Evolutionary conservation across 2,888 invertebrate genomes (phyloP), one percentile per base, ranked within the genome.

Genomic region (Sceliomorpha sp.): DNA sequence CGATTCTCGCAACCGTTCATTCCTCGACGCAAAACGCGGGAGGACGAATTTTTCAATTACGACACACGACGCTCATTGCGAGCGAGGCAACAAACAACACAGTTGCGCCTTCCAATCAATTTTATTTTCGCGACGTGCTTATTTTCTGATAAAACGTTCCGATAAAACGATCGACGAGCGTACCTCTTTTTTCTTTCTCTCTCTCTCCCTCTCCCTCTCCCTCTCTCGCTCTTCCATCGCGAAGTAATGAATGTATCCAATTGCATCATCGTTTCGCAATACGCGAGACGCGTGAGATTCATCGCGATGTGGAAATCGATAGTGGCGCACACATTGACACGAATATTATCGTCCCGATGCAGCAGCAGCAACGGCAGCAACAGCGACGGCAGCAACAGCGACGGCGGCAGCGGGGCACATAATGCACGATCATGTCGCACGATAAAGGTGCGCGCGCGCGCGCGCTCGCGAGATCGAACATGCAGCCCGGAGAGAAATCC

Each of bases 281-380:
- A 24, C 4, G n/a, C 32, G 32, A 32, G 50, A 29, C 51, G 51
- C 58, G 39, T 8, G 51, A 58, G 51, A 58, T 58, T 66, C 64
- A 58, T 51, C 64, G 37, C 51, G 56, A 58, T 66, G 58, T 66
- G 39, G 64, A 58, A 66, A 66, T 66, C 64, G 51, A 58, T 66
- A 58, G 58, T 56, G 64, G 24, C 24, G 7, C 24, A 66, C 51
- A 66, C 64, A 66, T 48, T 66, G 58, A 66, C 64, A 66, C 58
- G 58, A 66, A 66, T 66, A 58, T 66, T 66, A 66, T 58, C 64
- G 55, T 66, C 15, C 56, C 60, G 51, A 53, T 50, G 48, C 24
- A 24, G 24, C 56, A 66, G n/a, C n/a, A n/a, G n/a, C n/a, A n/a
- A n/a, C n/a, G n/a, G n/a, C n/a, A n/a, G n/a, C n/a, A n/a, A n/a